Conservation (phyloP, 1,140 invertebrate genomes). For the Penaeus indicus region DNA sequence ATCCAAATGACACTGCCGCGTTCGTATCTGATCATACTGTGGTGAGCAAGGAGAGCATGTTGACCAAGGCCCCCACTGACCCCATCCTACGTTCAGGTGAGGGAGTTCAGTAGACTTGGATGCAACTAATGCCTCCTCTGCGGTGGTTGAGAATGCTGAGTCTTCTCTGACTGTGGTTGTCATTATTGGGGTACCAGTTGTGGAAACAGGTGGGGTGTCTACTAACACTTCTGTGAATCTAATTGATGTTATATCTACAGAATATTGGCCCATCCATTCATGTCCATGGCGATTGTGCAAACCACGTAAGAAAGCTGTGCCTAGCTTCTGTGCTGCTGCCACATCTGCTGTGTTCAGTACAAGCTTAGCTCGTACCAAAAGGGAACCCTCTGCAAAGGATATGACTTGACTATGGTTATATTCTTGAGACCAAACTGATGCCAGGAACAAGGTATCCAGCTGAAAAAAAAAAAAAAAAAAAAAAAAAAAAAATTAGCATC, state of each 20-base stretch:
- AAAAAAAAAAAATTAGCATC: neutral
- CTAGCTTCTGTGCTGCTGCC: constrained; percentile 68
- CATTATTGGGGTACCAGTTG: constrained; percentile 31
- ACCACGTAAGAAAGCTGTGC: constrained; percentile 70
- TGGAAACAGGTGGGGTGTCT: constrained; percentile 28
- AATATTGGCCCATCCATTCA: constrained; percentile 69
- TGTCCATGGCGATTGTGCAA: constrained; percentile 69
- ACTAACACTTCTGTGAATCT: constrained; percentile 67
- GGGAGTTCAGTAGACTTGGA: constrained; percentile 53
- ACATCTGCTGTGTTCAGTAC: constrained; percentile 57
- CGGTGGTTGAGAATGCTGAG: constrained; percentile 56
- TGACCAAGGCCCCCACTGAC: constrained; percentile 67
- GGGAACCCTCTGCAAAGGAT: constrained; percentile 56
- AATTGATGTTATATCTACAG: constrained; percentile 70
- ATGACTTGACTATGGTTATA: constrained; percentile 66
- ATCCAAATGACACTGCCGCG: constrained; percentile 64
- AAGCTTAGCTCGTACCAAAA: constrained; percentile 54
- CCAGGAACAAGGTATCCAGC: constrained; percentile 67
- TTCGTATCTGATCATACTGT: constrained; percentile 64
- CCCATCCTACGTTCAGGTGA: constrained; percentile 66
- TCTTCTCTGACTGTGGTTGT: constrained; percentile 33
- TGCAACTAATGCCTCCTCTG: constrained; percentile 67
- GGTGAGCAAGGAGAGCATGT: constrained; percentile 65
- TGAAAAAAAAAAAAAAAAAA: constrained; percentile 44
- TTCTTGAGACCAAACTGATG: constrained; percentile 64